phyloP scores from a whole-genome alignment of 92 coral and sea anemone genomes.

The Phymanthus crucifer region DNA sequence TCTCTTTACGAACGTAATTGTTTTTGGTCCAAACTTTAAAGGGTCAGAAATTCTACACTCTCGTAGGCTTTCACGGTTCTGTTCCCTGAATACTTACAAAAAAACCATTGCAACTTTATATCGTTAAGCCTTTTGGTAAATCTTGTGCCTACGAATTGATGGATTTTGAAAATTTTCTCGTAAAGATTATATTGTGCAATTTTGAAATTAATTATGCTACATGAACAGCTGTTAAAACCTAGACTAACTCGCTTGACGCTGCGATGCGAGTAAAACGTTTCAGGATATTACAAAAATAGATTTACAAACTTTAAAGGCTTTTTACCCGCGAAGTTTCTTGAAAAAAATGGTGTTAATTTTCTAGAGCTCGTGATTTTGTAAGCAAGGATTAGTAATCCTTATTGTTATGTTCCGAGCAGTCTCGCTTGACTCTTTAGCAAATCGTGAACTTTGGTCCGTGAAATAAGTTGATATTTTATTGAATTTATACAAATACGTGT shows the following conservation, averaged over 20 bases:
- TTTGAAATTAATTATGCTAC: background rate
- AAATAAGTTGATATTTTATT: background rate
- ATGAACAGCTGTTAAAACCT: constrained; percentile 25
- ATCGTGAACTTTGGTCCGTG: constrained; percentile 16
- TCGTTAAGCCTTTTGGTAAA: background rate
- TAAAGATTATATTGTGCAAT: constrained; percentile 4
- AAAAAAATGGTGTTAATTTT: background rate
- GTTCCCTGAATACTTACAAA: background rate
- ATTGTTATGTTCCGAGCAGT: background rate
- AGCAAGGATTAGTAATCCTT: background rate
- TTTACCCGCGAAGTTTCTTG: background rate
- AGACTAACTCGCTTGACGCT: background rate
- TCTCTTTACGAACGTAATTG: background rate
- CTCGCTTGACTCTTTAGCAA: constrained; percentile 11
- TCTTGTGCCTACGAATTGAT: background rate
- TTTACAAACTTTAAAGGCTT: background rate
- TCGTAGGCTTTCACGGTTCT: background rate
- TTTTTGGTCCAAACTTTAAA: background rate
- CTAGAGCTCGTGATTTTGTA: background rate
- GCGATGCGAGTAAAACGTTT: background rate
- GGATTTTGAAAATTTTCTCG: background rate
- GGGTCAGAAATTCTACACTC: constrained; percentile 36
- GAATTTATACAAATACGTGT: constrained; percentile 18
- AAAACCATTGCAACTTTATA: background rate
- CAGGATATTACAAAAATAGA: background rate